Evolutionary conservation across 2,888 invertebrate species (phyloP).

Genomic region (Reticulitermes lucifugus): DNA sequence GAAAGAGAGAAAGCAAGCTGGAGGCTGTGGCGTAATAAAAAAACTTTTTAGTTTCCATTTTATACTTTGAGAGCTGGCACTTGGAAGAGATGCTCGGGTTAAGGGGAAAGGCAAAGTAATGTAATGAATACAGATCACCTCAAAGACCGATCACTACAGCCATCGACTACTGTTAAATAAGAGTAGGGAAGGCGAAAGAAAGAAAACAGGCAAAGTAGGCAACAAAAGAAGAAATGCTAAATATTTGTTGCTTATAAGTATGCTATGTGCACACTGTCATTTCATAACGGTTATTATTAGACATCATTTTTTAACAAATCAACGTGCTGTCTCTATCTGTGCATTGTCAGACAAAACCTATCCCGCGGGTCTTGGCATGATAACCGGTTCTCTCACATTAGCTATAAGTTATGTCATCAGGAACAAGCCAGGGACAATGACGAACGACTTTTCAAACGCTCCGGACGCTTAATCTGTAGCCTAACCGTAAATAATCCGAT

Average conservation of each 20-base stretch:
- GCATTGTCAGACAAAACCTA: no score
- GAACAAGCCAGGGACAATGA: no score
- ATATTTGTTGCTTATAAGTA: background rate
- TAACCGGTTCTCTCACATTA: no score
- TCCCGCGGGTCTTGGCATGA: no score
- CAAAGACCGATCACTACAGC: conserved; percentile 3
- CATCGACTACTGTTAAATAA: conserved; percentile 9
- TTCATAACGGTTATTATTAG: background rate
- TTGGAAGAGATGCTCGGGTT: background rate
- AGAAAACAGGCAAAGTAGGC: background rate
- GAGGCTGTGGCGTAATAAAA: background rate
- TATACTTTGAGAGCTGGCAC: conserved; percentile 2
- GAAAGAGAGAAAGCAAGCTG: background rate
- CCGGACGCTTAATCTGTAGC: no score
- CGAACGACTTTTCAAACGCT: no score
- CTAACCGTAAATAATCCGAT: no score
- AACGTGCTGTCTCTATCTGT: background rate
- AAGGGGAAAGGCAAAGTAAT: background rate
- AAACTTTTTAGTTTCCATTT: conserved; percentile 10
- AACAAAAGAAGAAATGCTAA: background rate
- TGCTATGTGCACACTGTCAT: background rate
- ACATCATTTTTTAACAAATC: background rate
- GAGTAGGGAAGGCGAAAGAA: background rate
- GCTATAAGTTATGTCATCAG: no score
- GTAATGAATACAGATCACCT: conserved; percentile 18